Conservation (phyloP, 64 coral and sea anemone species). For the Porites australiensis region DNA sequence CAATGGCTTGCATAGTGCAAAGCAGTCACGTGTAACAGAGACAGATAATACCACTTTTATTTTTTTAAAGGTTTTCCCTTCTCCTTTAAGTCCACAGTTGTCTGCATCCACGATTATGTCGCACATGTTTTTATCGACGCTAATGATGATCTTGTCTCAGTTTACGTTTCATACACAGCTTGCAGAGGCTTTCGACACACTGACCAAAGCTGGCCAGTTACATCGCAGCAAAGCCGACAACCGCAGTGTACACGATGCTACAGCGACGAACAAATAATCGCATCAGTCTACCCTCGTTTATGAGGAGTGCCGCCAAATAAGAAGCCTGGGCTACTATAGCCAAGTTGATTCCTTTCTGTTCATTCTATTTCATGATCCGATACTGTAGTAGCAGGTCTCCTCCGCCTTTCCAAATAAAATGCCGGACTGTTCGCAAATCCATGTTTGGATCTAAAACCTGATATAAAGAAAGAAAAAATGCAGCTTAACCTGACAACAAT, state of each 20-base stretch:
- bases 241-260: not conserved
- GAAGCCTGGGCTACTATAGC: not conserved
- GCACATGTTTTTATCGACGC: no score
- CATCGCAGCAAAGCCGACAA: not conserved
- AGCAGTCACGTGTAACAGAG: no score
- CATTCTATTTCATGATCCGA: conserved; percentile 71
- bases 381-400: conserved; percentile 92
- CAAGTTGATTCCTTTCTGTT: not conserved
- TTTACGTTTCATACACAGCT: not conserved
- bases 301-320: not conserved
- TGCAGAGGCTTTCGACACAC: not conserved
- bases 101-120: no score
- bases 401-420: conserved; percentile 96
- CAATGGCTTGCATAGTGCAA: no score
- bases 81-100: no score
- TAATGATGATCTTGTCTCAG: no score
- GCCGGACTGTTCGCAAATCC: conserved; percentile 95
- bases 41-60: no score
- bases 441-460: conserved; percentile 91
- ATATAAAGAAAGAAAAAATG: not conserved
- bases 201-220: no score
- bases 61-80: no score
- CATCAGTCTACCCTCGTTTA: not conserved
- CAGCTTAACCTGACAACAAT: not conserved
- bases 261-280: not conserved